Evolutionary conservation across 2,888 invertebrate genomes (phyloP).

Genomic region (Gymnoscelis rufifasciata): DNA sequence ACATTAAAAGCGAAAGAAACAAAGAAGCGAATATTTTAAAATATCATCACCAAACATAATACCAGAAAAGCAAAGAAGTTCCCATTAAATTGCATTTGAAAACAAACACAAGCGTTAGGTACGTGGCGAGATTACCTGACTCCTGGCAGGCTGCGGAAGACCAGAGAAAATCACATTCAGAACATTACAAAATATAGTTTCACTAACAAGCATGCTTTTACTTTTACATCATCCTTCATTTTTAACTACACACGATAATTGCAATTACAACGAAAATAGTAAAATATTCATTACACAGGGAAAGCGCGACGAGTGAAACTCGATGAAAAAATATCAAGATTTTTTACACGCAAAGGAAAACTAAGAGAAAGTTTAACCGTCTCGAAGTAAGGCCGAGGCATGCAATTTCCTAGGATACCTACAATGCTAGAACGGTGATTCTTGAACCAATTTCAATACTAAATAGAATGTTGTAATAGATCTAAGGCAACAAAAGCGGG

Average conservation of each 20-base stretch:
- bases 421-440: slow-evolving; percentile 13
- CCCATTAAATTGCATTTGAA: slow-evolving; percentile 18
- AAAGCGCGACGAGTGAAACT: slow-evolving; percentile 70
- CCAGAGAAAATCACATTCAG: slow-evolving; percentile 79
- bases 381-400: slow-evolving; percentile 27
- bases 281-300: slow-evolving; percentile 65
- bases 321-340: slow-evolving; percentile 69
- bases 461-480: slow-evolving; percentile 28
- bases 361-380: slow-evolving; percentile 52
- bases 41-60: slow-evolving; percentile 22
- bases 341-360: slow-evolving; percentile 75
- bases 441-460: slow-evolving; percentile 14
- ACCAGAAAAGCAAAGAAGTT: neutral
- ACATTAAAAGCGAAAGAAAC: slow-evolving; percentile 27
- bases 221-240: slow-evolving; percentile 44
- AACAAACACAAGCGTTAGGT: slow-evolving; percentile 33
- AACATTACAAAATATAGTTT: slow-evolving; percentile 70
- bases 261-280: slow-evolving; percentile 62
- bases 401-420: slow-evolving; percentile 38
- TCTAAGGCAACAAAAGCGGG: slow-evolving; percentile 52
- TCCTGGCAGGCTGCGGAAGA: slow-evolving; percentile 80
- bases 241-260: slow-evolving; percentile 55
- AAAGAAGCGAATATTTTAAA: slow-evolving; percentile 19
- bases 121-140: slow-evolving; percentile 62
- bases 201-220: slow-evolving; percentile 65